These are phyloP conservation scores for Calliphora vicina DNA, from an alignment of 1,140 invertebrate species.

Conservation along the genomic window DNA sequence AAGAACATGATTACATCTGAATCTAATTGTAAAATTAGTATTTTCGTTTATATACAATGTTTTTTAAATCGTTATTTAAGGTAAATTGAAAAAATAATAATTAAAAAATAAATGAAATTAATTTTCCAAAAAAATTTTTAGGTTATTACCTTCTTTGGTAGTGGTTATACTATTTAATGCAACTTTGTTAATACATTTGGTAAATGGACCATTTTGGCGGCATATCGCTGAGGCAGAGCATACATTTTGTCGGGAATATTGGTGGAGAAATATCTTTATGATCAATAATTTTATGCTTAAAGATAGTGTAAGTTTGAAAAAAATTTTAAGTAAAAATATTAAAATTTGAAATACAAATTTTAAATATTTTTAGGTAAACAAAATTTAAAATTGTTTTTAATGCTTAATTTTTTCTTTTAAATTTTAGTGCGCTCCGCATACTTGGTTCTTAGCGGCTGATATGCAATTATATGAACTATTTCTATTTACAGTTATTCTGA, in stretches of 20 bases:
- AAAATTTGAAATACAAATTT: neutral
- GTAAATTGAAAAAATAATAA: neutral
- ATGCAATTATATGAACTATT: slow-evolving; percentile 74
- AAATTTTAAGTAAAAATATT: neutral
- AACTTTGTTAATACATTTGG: neutral
- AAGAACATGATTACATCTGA: neutral
- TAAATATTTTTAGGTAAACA: too few species aligned
- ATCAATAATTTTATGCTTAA: slow-evolving; percentile 66
- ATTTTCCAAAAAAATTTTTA: neutral
- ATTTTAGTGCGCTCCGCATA: slow-evolving; percentile 72
- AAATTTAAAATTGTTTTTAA: neutral
- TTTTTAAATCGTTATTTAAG: slow-evolving; percentile 19
- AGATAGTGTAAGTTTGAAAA: slow-evolving; percentile 47
- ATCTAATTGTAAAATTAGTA: neutral
- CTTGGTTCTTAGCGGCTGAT: slow-evolving; percentile 78
- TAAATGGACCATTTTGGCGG: slow-evolving; percentile 58
- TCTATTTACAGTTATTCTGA: slow-evolving; percentile 62
- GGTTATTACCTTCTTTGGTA: neutral
- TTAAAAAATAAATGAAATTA: neutral
- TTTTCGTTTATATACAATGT: neutral
- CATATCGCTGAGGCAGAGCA: slow-evolving; percentile 62
- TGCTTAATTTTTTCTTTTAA: neutral
- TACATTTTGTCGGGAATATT: slow-evolving; percentile 67
- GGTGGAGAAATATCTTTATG: slow-evolving; percentile 75
- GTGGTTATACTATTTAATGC: slow-evolving; percentile 14